Evolutionary conservation across 2,888 invertebrate species (phyloP), one percentile per base, ranked within the genome.

Genomic region (Coecobrya sp.): DNA sequence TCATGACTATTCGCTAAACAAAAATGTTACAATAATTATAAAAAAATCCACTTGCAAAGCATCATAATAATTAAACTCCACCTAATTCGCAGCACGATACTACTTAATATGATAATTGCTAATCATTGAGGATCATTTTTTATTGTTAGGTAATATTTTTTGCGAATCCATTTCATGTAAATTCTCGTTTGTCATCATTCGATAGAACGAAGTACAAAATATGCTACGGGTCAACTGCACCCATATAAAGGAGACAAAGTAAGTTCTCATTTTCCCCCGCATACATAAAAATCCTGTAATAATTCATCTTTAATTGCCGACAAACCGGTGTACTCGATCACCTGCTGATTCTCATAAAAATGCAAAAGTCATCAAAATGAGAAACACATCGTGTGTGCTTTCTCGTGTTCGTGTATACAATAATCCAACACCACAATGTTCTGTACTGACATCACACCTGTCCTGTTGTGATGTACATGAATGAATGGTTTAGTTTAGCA

Each of bases 121-220:
- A 73, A 73, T 36, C 36, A 2, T 36, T 36, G 36, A 36, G 36
- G 36, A 36, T 36, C 36, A 36, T 36, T 73, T 19, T n/a, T n/a
- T n/a, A n/a, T 59, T 8, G 7, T 16, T 3, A 59, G 19, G n/a
- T 8, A 59, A 59, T 19, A 2, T 19, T 19, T 65, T 0, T 70
- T 70, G 16, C 5, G 13, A 25, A 27, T 16, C 36, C 16, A 30
- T 70, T 19, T 36, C n/a, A 30, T 19, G 42, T 13, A 42, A 49
- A 49, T 76, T 76, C 76, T 76, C 76, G 76, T 76, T 45, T 49
- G 76, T 19, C 76, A 76, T 45, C 8, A 4, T 36, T 42, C n/a
- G 5, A 10, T n/a, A n/a, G n/a, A n/a, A n/a, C n/a, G n/a, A n/a
- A n/a, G n/a, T n/a, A n/a, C n/a, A n/a, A n/a, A n/a, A n/a, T n/a